These are phyloP conservation scores for Hydraecia micacea DNA, from an alignment of 2,888 invertebrate genomes.

Conservation along the genomic window DNA sequence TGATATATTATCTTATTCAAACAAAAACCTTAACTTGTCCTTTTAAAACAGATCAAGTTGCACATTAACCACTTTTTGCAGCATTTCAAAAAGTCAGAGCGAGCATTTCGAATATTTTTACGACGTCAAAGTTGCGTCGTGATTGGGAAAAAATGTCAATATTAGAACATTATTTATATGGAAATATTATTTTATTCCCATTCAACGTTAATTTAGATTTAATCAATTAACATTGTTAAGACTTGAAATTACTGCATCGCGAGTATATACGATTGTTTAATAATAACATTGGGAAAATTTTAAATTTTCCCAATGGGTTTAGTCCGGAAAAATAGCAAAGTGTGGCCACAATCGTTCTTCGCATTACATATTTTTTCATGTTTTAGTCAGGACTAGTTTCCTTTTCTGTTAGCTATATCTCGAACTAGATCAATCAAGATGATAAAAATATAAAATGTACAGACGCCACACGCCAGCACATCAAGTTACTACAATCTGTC, in stretches of 20 bases:
- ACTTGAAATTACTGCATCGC: neutral
- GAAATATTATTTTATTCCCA: conserved; percentile 31
- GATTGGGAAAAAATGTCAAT: conserved; percentile 47
- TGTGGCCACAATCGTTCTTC: conserved; percentile 18
- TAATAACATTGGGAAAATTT: neutral
- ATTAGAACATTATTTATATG: conserved; percentile 14
- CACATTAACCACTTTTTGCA: neutral
- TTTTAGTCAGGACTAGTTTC: conserved; percentile 39
- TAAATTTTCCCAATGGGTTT: conserved; percentile 3
- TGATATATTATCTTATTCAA: neutral
- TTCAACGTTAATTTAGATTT: neutral
- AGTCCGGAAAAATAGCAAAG: conserved; percentile 23
- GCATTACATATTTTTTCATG: conserved; percentile 31
- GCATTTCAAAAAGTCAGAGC: neutral
- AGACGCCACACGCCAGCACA: too few relatives aligned
- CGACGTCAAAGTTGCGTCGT: conserved; percentile 32
- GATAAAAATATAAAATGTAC: conserved; percentile 13
- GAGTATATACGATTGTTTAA: neutral
- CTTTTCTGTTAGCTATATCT: conserved; percentile 23
- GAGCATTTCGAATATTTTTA: neutral
- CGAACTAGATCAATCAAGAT: conserved; percentile 16
- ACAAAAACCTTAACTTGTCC: neutral
- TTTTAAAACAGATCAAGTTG: neutral
- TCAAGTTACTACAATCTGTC: too few relatives aligned
- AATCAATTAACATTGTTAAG: neutral